Evolutionary conservation across 2,888 invertebrate species (phyloP), one percentile per base, ranked within the genome.

Genomic region (Hydrotaea cyrtoneurina): DNA sequence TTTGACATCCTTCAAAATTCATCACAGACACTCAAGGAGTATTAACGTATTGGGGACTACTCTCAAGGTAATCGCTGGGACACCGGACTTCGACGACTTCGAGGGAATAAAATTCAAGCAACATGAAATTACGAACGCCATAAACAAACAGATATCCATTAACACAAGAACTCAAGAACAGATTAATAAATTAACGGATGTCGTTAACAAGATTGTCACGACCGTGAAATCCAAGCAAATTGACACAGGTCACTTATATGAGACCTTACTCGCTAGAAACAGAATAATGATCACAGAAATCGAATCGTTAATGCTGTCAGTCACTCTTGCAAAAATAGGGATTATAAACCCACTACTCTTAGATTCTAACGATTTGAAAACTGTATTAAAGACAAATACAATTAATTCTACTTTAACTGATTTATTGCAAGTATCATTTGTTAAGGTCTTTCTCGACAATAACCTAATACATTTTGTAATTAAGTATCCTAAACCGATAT

Each of bases 191-290:
- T 2, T 59, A 15, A 55, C 55, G 19, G 57, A 59, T 7, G 19
- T 75, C 3, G 72, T 80, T 2, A 83, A 83, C 76, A 73, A 21
- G 23, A 80, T 85, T 31, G 46, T 78, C 5, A 19, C 19, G 21
- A 71, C 57, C 15, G 59, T 39, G n/a, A 75, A 75, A 72, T 46
- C 11, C 15, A 17, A 69, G 57, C 57, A 82, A 23, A 74, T 73
- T 36, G 69, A 82, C 43, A 82, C 82, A 55, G 71, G 39, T 2
- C 72, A 81, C 21, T 36, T 83, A 11, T 83, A 80, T 26, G 78
- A 83, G 57, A 83, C 26, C 23, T 21, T 86, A 62, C 62, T 82
- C 17, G 69, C 79, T 4, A 81, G 81, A 71, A 80, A 82, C 72
- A 83, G 75, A 64, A 83, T 86, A 3, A 50, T 26, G 23, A 62